Evolutionary conservation across 2,113 vertebrate species (phyloP).

Genomic region (Chrysochloris asiatica): DNA sequence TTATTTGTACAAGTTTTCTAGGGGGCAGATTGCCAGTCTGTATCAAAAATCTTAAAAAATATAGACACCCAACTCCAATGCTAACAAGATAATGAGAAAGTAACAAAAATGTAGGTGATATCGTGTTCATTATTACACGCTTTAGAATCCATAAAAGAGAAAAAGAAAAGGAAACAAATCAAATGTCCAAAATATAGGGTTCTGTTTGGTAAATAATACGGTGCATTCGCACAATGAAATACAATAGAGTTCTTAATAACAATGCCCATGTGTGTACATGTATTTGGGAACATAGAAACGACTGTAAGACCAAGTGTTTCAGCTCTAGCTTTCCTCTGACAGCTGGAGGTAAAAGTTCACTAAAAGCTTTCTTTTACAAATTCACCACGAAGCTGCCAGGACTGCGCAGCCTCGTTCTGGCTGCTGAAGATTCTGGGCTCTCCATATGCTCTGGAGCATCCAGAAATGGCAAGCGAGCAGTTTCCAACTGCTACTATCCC

Average conservation of each 20-base stretch:
- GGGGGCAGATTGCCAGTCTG: background rate
- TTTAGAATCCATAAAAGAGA: background rate
- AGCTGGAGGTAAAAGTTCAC: slow-evolving; percentile 5
- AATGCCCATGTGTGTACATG: background rate
- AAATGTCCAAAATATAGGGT: background rate
- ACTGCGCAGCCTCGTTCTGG: slow-evolving; percentile 77
- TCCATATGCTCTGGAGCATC: slow-evolving; percentile 82
- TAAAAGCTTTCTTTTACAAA: slow-evolving; percentile 69
- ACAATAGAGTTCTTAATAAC: background rate
- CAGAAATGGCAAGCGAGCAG: slow-evolving; percentile 80
- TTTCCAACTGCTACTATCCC: slow-evolving; percentile 74
- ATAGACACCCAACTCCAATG: background rate
- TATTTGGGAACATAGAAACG: background rate
- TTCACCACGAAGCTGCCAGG: slow-evolving; percentile 69
- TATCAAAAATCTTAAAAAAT: background rate
- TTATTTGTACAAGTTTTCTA: background rate
- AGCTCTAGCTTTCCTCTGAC: background rate
- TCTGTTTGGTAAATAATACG: background rate
- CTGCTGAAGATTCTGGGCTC: slow-evolving; percentile 80
- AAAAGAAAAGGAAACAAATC: background rate
- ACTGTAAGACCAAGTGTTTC: accelerated
- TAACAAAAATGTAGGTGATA: background rate
- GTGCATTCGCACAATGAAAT: background rate
- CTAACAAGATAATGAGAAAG: background rate
- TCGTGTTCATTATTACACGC: background rate